phyloP scores from a whole-genome alignment of 2,797 vertebrate genomes.

The Sorex maritimensis region DNA sequence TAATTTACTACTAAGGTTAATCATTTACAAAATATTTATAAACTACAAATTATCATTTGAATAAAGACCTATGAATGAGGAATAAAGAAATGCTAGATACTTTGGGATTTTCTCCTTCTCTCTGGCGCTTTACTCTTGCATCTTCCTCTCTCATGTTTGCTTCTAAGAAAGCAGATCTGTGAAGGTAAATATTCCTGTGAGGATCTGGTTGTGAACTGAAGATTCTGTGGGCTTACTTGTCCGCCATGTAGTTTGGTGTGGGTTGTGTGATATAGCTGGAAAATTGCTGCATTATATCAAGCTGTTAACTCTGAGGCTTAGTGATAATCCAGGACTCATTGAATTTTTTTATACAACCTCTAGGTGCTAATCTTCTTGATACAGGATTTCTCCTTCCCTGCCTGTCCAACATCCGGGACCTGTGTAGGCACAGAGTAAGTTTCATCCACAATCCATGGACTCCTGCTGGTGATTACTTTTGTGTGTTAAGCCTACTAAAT shows the following conservation, averaged over 20 bases:
- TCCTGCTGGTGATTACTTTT: conserved; percentile 77
- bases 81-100: neutral
- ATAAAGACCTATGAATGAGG: neutral
- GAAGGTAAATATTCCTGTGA: neutral
- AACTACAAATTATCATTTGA: conserved; percentile 24
- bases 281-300: conserved; percentile 72
- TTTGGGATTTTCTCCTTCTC: neutral
- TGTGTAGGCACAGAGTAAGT: conserved; percentile 40
- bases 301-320: conserved; percentile 63
- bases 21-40: conserved; percentile 19
- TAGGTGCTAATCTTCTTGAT: conserved; percentile 71
- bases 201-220: neutral
- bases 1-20: conserved; percentile 31
- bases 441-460: conserved; percentile 65
- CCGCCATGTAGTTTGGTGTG: neutral
- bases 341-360: conserved; percentile 66
- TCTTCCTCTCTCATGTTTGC: neutral
- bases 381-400: conserved; percentile 61
- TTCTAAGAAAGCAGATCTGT: neutral
- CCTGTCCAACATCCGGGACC: neutral
- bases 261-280: neutral
- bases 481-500: conserved; percentile 80
- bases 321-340: conserved; percentile 65
- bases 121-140: neutral
- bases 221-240: neutral